Evolutionary conservation across 2,888 invertebrate species (phyloP).

Genomic region (Luperina testacea): DNA sequence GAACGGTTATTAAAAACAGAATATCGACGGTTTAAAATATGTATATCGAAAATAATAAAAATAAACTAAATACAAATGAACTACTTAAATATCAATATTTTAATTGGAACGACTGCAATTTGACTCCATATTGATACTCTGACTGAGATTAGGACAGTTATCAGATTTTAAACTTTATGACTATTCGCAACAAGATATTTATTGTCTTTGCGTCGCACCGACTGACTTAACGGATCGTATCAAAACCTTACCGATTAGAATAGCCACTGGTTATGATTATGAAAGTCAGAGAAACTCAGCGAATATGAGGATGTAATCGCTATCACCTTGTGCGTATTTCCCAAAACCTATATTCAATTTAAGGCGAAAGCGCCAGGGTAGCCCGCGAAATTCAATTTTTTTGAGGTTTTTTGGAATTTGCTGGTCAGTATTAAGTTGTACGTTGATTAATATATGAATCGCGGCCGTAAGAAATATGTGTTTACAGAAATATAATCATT

Average conservation of each 20-base stretch:
- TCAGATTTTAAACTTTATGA: background rate
- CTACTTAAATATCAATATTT: background rate
- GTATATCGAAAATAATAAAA: background rate
- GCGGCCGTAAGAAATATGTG: no score
- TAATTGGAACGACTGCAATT: background rate
- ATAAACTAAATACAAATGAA: background rate
- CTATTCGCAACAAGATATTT: background rate
- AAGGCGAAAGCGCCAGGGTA: no score
- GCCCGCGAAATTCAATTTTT: no score
- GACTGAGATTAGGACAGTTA: background rate
- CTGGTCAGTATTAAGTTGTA: no score
- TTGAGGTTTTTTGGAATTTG: no score
- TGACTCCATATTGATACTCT: background rate
- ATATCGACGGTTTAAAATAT: background rate
- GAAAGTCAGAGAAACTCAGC: background rate
- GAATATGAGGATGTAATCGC: background rate
- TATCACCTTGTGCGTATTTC: conserved; percentile 3
- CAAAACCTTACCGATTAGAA: background rate
- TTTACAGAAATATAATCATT: no score
- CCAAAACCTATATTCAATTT: conserved; percentile 1
- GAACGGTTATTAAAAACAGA: background rate
- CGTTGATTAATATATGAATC: no score
- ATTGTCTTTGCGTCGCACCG: background rate
- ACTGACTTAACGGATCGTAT: background rate
- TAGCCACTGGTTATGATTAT: background rate